These are phyloP conservation scores for Neogobius melanostomus DNA, from an alignment of 2,113 vertebrate genomes.

Conservation along the genomic window DNA sequence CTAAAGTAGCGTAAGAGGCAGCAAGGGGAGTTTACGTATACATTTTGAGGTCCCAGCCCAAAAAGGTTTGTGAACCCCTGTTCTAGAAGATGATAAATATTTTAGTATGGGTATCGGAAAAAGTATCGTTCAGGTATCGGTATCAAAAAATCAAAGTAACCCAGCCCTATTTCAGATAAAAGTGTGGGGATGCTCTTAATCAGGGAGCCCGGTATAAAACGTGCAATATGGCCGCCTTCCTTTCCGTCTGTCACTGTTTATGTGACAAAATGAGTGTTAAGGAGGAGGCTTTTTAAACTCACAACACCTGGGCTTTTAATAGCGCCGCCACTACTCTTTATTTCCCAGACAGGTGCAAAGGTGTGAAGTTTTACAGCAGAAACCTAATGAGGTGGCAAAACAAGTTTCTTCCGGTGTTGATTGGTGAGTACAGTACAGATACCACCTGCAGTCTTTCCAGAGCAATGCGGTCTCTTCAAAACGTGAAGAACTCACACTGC, in stretches of 20 bases:
- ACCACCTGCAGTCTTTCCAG: too few species aligned
- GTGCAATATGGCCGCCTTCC: conserved; percentile 31
- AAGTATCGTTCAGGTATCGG: too few species aligned
- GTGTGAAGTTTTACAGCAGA: background rate
- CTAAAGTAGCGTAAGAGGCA: too few species aligned
- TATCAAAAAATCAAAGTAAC: too few species aligned
- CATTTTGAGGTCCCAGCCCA: too few species aligned
- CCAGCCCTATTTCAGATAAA: too few species aligned
- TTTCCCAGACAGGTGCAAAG: conserved; percentile 8
- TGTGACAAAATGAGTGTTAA: conserved; percentile 34
- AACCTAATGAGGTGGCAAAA: background rate
- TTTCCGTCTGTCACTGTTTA: conserved; percentile 56
- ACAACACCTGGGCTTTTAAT: conserved; percentile 53
- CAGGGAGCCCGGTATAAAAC: conserved; percentile 26
- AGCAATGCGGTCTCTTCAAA: too few species aligned
- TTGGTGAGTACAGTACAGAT: background rate
- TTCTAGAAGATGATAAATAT: too few species aligned
- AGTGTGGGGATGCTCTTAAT: conserved; percentile 15
- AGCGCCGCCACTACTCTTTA: conserved; percentile 31
- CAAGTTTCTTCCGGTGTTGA: background rate
- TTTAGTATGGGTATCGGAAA: too few species aligned
- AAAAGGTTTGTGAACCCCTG: too few species aligned
- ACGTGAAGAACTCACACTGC: background rate
- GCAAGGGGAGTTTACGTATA: too few species aligned
- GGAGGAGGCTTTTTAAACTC: conserved; percentile 25